Percentiles rank a stretch among this genome's conserved stretches.
Conservation (phyloP, 2,888 invertebrate genomes). For the Himalopsyche anomala region DNA sequence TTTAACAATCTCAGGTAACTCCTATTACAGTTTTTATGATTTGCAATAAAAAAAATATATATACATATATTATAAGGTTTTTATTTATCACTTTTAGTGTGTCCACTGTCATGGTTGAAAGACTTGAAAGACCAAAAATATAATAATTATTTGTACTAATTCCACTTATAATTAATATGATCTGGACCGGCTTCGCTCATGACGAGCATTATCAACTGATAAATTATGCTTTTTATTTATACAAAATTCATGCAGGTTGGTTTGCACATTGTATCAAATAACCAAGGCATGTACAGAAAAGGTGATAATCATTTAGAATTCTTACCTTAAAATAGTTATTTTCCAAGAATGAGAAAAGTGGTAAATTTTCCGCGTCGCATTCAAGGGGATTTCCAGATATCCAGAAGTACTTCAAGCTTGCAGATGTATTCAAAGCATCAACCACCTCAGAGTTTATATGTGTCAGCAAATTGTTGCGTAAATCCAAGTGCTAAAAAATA, state of each 20-base stretch:
- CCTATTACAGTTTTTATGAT: too few species aligned
- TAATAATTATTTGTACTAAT: too few species aligned
- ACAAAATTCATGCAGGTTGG: background rate
- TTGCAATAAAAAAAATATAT: too few species aligned
- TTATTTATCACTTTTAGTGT: too few species aligned
- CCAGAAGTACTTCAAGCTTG: slow-evolving; percentile 31
- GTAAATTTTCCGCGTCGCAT: background rate
- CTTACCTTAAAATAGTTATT: background rate
- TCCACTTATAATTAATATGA: too few species aligned
- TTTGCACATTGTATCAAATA: background rate
- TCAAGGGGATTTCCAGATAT: slow-evolving; percentile 17
- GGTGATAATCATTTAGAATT: background rate
- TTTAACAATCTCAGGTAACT: too few species aligned
- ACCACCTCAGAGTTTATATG: slow-evolving; percentile 6
- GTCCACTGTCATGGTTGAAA: too few species aligned
- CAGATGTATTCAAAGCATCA: background rate
- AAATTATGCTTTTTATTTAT: background rate
- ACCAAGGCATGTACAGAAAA: background rate
- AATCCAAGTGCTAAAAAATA: slow-evolving; percentile 28
- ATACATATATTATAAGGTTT: too few species aligned
- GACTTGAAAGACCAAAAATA: too few species aligned
- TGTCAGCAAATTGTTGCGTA: slow-evolving; percentile 21
- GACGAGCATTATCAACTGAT: too few species aligned
- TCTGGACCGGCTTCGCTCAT: too few species aligned
- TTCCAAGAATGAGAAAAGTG: background rate